These are phyloP conservation scores for Miichthys miiuy DNA, from an alignment of 2,797 vertebrate species.

Conservation along the genomic window DNA sequence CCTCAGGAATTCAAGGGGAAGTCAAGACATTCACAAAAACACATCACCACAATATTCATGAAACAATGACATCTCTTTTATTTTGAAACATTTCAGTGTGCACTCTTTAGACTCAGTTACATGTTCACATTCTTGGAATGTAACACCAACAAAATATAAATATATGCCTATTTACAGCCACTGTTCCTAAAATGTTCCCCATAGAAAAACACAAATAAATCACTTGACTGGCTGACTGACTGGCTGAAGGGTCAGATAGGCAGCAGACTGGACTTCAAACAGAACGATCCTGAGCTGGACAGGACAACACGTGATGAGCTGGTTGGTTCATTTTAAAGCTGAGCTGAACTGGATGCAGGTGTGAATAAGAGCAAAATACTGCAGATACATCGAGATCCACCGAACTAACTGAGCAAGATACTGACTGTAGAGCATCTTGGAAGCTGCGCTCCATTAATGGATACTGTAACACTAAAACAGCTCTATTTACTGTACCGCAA, in stretches of 20 bases:
- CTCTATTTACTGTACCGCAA: constrained; percentile 3
- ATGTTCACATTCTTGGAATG: constrained; percentile 81
- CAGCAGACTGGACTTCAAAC: constrained; percentile 8
- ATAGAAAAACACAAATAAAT: constrained; percentile 32
- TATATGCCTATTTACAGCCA: constrained; percentile 68
- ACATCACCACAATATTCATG: constrained; percentile 26
- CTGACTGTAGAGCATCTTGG: constrained; percentile 1
- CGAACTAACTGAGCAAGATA: constrained; percentile 1
- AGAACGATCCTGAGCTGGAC: constrained; percentile 10
- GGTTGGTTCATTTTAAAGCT: neutral
- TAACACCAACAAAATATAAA: constrained; percentile 75
- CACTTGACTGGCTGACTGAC: constrained; percentile 20
- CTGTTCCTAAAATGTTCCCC: constrained; percentile 60
- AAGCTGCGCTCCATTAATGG: constrained; percentile 4
- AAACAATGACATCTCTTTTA: constrained; percentile 77
- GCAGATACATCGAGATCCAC: neutral
- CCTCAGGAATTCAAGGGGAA: neutral
- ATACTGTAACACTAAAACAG: neutral
- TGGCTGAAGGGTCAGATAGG: neutral
- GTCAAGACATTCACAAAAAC: neutral
- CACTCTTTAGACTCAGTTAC: constrained; percentile 47
- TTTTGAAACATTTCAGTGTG: constrained; percentile 70
- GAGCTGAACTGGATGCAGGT: neutral
- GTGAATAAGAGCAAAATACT: neutral
- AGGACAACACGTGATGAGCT: neutral